phyloP scores from a whole-genome alignment of 2,888 invertebrate species.

The Bugulina stolonifera region DNA sequence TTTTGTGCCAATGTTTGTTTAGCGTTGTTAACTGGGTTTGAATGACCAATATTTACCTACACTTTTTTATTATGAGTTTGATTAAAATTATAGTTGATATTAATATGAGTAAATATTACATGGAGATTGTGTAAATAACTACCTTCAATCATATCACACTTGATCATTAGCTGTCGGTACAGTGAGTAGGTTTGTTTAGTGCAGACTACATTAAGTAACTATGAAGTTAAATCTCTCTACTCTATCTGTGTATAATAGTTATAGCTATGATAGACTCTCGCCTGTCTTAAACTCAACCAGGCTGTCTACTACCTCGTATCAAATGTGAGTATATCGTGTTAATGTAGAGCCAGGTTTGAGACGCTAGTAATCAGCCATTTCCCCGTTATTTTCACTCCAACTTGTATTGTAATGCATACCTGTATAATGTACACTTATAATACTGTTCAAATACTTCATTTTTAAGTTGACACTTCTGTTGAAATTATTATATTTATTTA shows the following conservation, averaged over 20 bases:
- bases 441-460: no score
- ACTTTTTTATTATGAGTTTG: no score
- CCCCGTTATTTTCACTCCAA: background rate
- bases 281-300: background rate
- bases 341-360: background rate
- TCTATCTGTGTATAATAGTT: background rate
- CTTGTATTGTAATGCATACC: background rate
- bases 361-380: background rate
- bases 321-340: slow-evolving; percentile 4
- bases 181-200: no score
- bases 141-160: no score
- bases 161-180: no score
- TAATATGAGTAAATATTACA: background rate
- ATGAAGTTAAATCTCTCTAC: background rate
- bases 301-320: slow-evolving; percentile 8
- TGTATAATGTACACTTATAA: background rate
- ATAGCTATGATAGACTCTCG: background rate
- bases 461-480: no score
- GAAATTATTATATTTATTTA: no score
- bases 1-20: background rate
- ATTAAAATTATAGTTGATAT: no score
- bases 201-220: no score
- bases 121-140: background rate
- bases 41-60: no score
- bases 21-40: background rate